phyloP scores from a whole-genome alignment of 2,888 invertebrate genomes.

The Sialis fuliginosa region DNA sequence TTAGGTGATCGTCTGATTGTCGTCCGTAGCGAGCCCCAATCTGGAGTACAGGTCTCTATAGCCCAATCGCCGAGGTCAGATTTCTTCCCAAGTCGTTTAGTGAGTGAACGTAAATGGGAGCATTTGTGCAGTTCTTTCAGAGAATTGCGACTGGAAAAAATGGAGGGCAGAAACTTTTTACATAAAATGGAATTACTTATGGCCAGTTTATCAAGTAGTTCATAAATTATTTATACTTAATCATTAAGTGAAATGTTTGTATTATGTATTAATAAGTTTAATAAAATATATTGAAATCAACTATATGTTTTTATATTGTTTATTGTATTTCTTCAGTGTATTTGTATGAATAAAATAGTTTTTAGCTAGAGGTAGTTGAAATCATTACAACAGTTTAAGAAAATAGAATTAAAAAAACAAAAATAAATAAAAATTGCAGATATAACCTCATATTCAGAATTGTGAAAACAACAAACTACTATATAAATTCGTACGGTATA shows the following conservation, averaged over 20 bases:
- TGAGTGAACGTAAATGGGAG: constrained; percentile 85
- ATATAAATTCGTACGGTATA: no score
- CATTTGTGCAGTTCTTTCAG: constrained; percentile 85
- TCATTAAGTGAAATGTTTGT: constrained; percentile 1
- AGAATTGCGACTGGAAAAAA: constrained; percentile 78
- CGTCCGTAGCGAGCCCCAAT: constrained; percentile 76
- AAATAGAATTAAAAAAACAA: no score
- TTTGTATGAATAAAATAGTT: not conserved
- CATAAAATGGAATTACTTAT: constrained; percentile 93
- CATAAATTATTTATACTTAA: constrained; percentile 23
- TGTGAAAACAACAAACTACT: no score
- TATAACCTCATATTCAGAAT: no score
- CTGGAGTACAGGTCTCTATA: constrained; percentile 75
- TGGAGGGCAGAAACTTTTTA: constrained; percentile 91
- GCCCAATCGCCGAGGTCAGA: constrained; percentile 79
- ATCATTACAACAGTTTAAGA: not conserved
- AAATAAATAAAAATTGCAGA: no score
- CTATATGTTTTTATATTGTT: not conserved
- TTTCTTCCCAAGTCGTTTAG: constrained; percentile 71
- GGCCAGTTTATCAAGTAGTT: constrained; percentile 70
- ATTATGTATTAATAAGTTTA: constrained; percentile 7
- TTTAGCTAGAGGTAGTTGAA: not conserved
- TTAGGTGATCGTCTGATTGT: constrained; percentile 64
- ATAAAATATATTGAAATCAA: not conserved
- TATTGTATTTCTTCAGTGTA: not conserved